These are phyloP conservation scores for Oophaga sylvatica DNA, from an alignment of 2,797 vertebrate species.

Conservation along the genomic window DNA sequence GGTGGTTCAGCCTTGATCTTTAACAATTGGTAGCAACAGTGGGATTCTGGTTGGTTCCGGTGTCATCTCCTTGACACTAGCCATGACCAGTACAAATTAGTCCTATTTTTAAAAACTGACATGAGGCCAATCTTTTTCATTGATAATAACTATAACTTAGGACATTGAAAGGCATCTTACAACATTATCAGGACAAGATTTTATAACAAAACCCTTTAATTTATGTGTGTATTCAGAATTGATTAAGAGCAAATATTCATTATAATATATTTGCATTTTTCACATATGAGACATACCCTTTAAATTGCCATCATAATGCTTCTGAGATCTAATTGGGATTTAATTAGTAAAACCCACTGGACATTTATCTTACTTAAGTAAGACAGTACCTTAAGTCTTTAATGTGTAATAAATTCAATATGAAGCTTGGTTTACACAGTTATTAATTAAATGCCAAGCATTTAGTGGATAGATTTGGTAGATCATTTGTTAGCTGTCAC, in stretches of 20 bases:
- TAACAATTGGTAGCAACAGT: too few relatives aligned
- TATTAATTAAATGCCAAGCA: conserved; percentile 23
- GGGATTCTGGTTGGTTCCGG: too few relatives aligned
- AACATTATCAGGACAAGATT: background rate
- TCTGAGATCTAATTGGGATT: background rate
- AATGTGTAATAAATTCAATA: conserved; percentile 1
- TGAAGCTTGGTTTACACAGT: conserved; percentile 8
- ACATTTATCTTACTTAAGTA: conserved; percentile 7
- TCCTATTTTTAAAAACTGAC: background rate
- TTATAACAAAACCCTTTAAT: background rate
- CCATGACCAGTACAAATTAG: background rate
- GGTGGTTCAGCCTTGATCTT: too few relatives aligned
- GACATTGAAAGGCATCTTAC: background rate
- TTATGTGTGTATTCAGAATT: background rate
- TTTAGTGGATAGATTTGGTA: background rate
- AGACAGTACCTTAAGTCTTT: background rate
- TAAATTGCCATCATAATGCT: conserved; percentile 3
- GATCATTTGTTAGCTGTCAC: background rate
- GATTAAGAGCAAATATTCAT: background rate
- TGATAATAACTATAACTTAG: background rate
- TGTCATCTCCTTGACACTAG: background rate
- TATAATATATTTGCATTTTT: background rate
- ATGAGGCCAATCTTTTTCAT: background rate
- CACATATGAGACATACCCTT: conserved; percentile 22
- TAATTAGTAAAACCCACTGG: conserved; percentile 10